Conservation (phyloP, 1,140 invertebrate genomes). For the Halesus radiatus region DNA sequence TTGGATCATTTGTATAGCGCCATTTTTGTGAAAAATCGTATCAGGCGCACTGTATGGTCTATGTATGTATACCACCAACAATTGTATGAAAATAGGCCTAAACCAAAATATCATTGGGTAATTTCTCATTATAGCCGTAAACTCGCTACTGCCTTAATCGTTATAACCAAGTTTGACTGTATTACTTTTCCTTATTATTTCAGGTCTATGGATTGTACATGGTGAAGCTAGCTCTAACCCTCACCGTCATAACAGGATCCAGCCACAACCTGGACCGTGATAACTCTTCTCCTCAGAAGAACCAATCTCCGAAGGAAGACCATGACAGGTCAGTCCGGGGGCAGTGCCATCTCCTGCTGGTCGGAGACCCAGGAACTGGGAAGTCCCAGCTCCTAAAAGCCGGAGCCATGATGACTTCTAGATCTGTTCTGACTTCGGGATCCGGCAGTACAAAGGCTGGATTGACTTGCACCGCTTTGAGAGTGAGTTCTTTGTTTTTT, state of each 20-base stretch:
- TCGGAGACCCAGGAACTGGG: conserved; percentile 91
- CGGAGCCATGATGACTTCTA: conserved; percentile 79
- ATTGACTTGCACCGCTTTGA: conserved; percentile 88
- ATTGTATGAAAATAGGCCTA: too few species aligned
- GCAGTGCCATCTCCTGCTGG: conserved; percentile 88
- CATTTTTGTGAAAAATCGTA: too few species aligned
- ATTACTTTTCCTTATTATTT: conserved; percentile 53
- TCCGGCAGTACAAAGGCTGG: conserved; percentile 89
- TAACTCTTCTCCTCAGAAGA: conserved; percentile 57
- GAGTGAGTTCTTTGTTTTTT: conserved; percentile 72
- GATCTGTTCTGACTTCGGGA: conserved; percentile 90
- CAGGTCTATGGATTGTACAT: conserved; percentile 90
- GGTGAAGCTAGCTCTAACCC: conserved; percentile 86
- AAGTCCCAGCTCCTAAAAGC: conserved; percentile 91
- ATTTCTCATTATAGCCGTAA: too few species aligned
- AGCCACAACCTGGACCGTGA: conserved; percentile 62
- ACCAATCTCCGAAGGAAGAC: conserved; percentile 51
- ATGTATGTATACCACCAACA: too few species aligned
- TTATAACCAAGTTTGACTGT: too few species aligned
- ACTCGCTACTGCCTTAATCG: too few species aligned
- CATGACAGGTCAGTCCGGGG: conserved; percentile 71
- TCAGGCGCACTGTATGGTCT: too few species aligned
- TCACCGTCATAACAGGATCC: conserved; percentile 68
- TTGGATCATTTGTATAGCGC: too few species aligned
- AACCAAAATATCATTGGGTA: too few species aligned